Conservation (phyloP, 2,888 invertebrate genomes). For the Troilus luridus region DNA sequence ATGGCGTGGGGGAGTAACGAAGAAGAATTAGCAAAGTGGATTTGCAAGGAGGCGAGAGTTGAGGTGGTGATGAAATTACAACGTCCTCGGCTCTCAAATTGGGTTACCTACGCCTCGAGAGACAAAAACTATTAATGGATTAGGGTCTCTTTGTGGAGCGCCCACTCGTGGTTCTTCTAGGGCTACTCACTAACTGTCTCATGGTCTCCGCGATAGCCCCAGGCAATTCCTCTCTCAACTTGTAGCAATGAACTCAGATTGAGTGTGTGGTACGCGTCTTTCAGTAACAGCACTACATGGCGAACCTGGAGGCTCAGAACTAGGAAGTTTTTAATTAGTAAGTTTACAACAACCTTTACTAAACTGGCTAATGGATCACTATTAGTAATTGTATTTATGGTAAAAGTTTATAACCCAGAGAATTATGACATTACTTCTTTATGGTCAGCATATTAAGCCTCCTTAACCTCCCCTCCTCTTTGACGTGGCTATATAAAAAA, state of each 20-base stretch:
- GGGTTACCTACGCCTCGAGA: constrained; percentile 38
- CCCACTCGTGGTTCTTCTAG: not conserved
- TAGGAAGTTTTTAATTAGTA: not conserved
- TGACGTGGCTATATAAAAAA: no score
- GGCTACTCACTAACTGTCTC: not conserved
- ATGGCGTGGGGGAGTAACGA: not conserved
- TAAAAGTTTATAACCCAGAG: no score
- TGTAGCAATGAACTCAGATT: not conserved
- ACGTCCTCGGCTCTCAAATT: constrained; percentile 17
- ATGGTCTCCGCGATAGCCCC: not conserved
- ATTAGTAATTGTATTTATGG: no score
- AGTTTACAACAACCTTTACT: no score
- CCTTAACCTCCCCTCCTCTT: no score
- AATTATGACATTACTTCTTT: no score
- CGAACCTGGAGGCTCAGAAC: not conserved
- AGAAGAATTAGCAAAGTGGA: constrained; percentile 44
- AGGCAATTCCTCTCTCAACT: not conserved
- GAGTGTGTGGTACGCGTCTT: not conserved
- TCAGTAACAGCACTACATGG: not conserved
- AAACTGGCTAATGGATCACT: no score
- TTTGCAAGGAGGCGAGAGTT: constrained; percentile 18
- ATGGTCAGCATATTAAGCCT: no score
- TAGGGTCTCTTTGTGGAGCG: constrained; percentile 29
- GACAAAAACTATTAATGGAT: constrained; percentile 48
- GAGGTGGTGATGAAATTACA: constrained; percentile 18